These are phyloP conservation scores for Xerus inauris DNA, from an alignment of 2,113 vertebrate genomes.

Conservation along the genomic window DNA sequence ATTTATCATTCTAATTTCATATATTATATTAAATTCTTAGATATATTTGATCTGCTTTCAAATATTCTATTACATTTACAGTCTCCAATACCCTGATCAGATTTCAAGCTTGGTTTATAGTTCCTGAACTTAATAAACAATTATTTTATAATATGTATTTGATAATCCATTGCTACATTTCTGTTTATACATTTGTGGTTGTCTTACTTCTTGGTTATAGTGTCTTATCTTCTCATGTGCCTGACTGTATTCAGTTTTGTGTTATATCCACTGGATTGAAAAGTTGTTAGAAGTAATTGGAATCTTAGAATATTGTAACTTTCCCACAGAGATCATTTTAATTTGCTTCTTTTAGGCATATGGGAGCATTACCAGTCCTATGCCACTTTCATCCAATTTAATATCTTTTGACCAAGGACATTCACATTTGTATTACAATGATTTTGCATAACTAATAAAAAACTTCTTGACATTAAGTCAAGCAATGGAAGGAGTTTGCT, in stretches of 20 bases:
- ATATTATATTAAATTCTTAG: background rate
- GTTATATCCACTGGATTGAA: background rate
- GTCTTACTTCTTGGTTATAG: background rate
- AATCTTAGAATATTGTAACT: background rate
- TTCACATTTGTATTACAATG: background rate
- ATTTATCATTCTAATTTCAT: background rate
- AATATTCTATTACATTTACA: background rate
- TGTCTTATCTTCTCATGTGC: background rate
- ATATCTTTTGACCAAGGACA: conserved; percentile 10
- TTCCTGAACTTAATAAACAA: background rate
- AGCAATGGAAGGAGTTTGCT: conserved; percentile 4
- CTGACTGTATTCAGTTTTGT: background rate
- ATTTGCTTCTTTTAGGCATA: background rate
- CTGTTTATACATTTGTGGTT: background rate
- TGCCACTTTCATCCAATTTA: background rate
- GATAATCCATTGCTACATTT: background rate
- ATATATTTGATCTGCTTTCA: background rate
- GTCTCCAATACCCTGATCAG: background rate
- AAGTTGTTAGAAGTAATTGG: conserved; percentile 1
- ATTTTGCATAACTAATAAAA: conserved; percentile 8
- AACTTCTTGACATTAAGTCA: conserved; percentile 32
- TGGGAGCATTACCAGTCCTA: background rate
- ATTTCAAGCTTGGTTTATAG: conserved; percentile 16
- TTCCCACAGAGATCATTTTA: background rate
- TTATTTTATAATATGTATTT: background rate